phyloP scores from a whole-genome alignment of 2,113 vertebrate genomes.

The Excalfactoria chinensis region DNA sequence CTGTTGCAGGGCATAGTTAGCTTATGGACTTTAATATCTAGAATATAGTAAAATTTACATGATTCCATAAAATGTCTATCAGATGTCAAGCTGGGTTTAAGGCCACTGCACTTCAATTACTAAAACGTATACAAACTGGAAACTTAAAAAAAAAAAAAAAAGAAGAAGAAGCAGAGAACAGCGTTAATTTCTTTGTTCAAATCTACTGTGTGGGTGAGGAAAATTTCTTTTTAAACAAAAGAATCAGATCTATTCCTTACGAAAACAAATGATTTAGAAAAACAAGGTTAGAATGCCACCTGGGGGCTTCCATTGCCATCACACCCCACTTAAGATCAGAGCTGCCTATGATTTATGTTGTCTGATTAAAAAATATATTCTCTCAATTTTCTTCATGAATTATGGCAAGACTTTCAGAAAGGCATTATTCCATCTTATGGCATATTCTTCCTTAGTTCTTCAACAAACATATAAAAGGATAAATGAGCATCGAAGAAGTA shows the following conservation, averaged over 20 bases:
- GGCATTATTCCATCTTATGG: background rate
- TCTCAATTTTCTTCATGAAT: background rate
- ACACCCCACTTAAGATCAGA: conserved; percentile 51
- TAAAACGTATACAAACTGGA: background rate
- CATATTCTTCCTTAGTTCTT: background rate
- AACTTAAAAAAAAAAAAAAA: background rate
- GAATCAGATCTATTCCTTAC: conserved; percentile 37
- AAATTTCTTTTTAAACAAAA: conserved; percentile 63
- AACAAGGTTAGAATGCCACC: conserved; percentile 81
- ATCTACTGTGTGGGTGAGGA: conserved; percentile 26
- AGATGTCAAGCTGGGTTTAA: conserved; percentile 52
- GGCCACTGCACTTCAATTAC: conserved; percentile 30
- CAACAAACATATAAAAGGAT: background rate
- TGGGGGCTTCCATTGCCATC: conserved; percentile 75
- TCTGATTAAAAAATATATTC: background rate
- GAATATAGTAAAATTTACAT: conserved; percentile 42
- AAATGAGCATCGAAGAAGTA: background rate
- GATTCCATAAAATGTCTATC: background rate
- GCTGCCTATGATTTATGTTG: background rate
- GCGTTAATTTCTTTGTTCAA: conserved; percentile 51
- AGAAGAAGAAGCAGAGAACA: background rate
- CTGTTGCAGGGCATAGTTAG: conserved; percentile 4
- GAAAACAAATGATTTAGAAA: conserved; percentile 74
- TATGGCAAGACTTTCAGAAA: background rate
- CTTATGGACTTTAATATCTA: conserved; percentile 28